These are phyloP conservation scores for Camponotus fellah DNA, from an alignment of 2,888 invertebrate species.

Conservation along the genomic window DNA sequence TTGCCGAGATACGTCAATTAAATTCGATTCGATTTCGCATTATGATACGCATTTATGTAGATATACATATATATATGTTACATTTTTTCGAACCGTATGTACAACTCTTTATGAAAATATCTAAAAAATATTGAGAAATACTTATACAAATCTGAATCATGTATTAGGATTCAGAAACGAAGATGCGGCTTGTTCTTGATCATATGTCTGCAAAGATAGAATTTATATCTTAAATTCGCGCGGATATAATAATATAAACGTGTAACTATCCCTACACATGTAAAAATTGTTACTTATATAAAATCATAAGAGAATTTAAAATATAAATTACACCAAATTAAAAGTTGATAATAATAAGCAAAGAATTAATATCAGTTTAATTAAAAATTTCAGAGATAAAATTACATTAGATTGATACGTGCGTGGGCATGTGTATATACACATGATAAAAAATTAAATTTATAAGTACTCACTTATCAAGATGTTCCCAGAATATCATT, in stretches of 20 bases:
- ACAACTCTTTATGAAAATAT: slow-evolving; percentile 51
- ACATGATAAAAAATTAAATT: slow-evolving; percentile 32
- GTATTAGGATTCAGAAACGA: slow-evolving; percentile 64
- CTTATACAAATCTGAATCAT: neutral
- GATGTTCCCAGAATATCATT: slow-evolving; percentile 98
- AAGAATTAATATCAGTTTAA: slow-evolving; percentile 4
- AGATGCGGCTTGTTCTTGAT: slow-evolving; percentile 95
- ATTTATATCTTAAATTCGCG: slow-evolving; percentile 14
- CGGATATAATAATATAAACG: neutral
- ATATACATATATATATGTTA: slow-evolving; percentile 56
- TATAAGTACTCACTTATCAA: slow-evolving; percentile 92
- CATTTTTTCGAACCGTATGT: slow-evolving; percentile 55
- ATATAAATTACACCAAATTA: slow-evolving; percentile 24
- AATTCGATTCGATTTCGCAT: neutral
- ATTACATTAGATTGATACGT: slow-evolving; percentile 5
- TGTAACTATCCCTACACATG: neutral
- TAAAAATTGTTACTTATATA: neutral
- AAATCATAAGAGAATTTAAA: slow-evolving; percentile 10
- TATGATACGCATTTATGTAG: neutral
- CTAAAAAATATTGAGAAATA: slow-evolving; percentile 36
- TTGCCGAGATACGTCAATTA: neutral
- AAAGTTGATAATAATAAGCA: neutral
- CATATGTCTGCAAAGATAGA: slow-evolving; percentile 90
- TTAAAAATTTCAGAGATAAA: slow-evolving; percentile 24
- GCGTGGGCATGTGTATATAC: neutral